phyloP scores from a whole-genome alignment of 2,888 invertebrate genomes.

The Graphium colonna region DNA sequence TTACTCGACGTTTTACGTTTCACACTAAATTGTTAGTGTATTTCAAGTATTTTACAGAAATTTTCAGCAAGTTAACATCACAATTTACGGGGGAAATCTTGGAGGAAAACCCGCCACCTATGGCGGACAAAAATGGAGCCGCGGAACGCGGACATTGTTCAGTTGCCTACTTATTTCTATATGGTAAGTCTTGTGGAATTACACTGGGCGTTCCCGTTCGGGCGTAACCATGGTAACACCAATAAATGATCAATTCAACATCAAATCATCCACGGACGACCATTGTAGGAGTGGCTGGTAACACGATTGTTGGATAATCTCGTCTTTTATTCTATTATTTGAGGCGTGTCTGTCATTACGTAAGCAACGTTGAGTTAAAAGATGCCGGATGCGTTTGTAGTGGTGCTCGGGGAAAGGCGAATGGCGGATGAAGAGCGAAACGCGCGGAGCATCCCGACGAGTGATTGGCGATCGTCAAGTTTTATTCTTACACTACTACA shows the following conservation, averaged over 20 bases:
- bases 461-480: slow-evolving; percentile 18
- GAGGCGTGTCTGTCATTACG: slow-evolving; percentile 46
- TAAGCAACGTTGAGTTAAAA: slow-evolving; percentile 12
- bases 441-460: slow-evolving; percentile 10
- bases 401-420: slow-evolving; percentile 7
- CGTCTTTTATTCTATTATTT: slow-evolving; percentile 49
- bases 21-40: not conserved
- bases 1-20: not conserved
- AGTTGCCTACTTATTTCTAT: slow-evolving; percentile 21
- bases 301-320: slow-evolving; percentile 58
- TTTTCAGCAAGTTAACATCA: not conserved
- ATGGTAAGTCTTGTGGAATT: slow-evolving; percentile 23
- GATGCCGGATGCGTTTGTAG: slow-evolving; percentile 11
- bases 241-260: slow-evolving; percentile 35
- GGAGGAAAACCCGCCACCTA: slow-evolving; percentile 5
- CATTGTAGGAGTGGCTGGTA: slow-evolving; percentile 57
- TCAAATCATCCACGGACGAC: slow-evolving; percentile 29
- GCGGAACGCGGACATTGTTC: slow-evolving; percentile 17
- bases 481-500: slow-evolving; percentile 11
- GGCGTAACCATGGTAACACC: slow-evolving; percentile 39
- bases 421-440: slow-evolving; percentile 1
- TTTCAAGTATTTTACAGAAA: not conserved
- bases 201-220: slow-evolving; percentile 30
- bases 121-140: slow-evolving; percentile 14
- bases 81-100: slow-evolving; percentile 7